Conservation (phyloP, 2,113 vertebrate genomes). For the Carlito syrichta region DNA sequence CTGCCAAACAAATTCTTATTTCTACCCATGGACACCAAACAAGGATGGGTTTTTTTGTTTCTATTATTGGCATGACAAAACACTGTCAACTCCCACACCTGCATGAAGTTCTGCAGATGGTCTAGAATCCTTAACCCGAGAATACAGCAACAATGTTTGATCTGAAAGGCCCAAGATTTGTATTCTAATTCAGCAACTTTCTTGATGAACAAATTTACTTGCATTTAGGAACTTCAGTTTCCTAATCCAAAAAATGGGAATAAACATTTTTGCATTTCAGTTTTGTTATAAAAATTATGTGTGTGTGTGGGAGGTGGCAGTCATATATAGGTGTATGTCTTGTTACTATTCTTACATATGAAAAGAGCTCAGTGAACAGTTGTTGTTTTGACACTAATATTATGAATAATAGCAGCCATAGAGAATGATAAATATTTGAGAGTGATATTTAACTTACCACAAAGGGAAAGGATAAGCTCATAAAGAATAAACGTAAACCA, state of each 20-base stretch:
- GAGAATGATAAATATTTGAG: constrained; percentile 21
- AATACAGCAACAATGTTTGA: neutral
- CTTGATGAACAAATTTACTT: neutral
- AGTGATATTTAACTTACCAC: constrained; percentile 37
- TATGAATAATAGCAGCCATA: neutral
- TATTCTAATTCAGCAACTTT: neutral
- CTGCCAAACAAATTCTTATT: neutral
- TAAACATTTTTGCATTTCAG: neutral
- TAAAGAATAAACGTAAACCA: constrained; percentile 57
- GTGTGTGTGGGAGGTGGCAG: too few species aligned
- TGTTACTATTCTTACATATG: neutral
- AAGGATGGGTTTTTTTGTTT: neutral
- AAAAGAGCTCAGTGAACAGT: neutral
- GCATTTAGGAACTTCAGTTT: neutral
- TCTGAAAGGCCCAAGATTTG: neutral
- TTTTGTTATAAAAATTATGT: neutral
- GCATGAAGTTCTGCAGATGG: neutral
- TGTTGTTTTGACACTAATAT: neutral
- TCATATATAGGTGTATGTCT: fast-evolving
- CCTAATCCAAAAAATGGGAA: neutral
- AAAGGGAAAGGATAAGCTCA: constrained; percentile 40
- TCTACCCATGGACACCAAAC: neutral
- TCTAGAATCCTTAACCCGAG: neutral
- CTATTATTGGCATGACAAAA: neutral
- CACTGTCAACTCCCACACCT: neutral